Base-by-base conservation (phyloP, 1,140 invertebrate species). In the Xylocopa sonorina region DNA sequence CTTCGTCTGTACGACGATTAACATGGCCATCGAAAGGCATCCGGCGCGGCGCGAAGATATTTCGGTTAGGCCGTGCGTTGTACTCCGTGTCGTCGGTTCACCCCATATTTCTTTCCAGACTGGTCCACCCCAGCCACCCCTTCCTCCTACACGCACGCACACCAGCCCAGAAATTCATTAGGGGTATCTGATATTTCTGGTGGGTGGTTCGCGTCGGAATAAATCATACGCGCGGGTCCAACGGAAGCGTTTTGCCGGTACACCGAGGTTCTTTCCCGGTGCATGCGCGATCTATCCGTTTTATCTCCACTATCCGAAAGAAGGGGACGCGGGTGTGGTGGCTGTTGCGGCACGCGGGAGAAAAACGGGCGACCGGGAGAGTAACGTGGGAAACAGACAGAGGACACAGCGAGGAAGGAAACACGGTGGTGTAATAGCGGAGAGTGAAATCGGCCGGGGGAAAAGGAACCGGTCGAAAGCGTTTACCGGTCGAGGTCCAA, bases 151-250 rank as follows among this genome's bases (percentile, higher is more conserved):
- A 82, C 81, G 78, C 32, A 76, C 60, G 60, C 87, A 88, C 87
- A 87, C 79, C 80, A 81, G 10, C 9, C 51, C 88, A 88, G 81
- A 89, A 91, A 91, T 91, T 92, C 91, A 92, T 92, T 92, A 92
- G 88, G 88, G 90, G 87, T 92, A 91, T 92, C 91, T 88, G 91
- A 91, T 92, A 91, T 91, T 92, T 91, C 90, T 91, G 88, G 89
- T 90, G 88, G 90, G 81, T 92, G 90, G 85, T 90, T 92, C 90
- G 89, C 91, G 87, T 85, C 78, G 80, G 86, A 89, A 91, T 92
- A 91, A 92, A 92, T 92, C 91, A 92, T 84, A 78, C 78, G 78
- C 73, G 83, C 78, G 85, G n/a, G 77, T 69, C 71, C 29, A 81
- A 76, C 80, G 81, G 83, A 80, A 83, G 74, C 78, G 83, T 87